Percentiles rank a stretch among this genome's conserved stretches.
Conservation (phyloP, 2,113 vertebrate genomes). For the Holacanthus passer region DNA sequence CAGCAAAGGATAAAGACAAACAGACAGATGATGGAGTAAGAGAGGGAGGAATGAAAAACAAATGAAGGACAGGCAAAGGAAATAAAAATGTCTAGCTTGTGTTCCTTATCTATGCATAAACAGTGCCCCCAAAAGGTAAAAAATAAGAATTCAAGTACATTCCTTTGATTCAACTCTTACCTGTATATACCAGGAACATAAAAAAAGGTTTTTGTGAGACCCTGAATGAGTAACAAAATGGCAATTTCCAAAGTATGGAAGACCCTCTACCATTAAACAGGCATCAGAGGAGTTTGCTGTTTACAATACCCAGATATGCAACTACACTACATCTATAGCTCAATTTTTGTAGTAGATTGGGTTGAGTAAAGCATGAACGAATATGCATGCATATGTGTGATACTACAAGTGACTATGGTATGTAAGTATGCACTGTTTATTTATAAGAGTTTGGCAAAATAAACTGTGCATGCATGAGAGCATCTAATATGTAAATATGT, state of each 20-base stretch:
- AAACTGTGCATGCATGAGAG: background rate
- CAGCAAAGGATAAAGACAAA: conserved; percentile 28
- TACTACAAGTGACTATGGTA: background rate
- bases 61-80: conserved; percentile 31
- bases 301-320: background rate
- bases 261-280: no score
- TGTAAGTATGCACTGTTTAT: no score
- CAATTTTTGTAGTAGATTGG: background rate
- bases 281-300: background rate
- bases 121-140: conserved; percentile 73
- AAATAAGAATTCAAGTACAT: conserved; percentile 1
- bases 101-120: conserved; percentile 50
- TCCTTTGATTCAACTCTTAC: no score
- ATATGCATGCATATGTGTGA: background rate
- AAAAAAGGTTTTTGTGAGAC: background rate
- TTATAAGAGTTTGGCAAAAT: background rate
- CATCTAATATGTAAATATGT: background rate
- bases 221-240: background rate
- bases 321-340: background rate
- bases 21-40: conserved; percentile 27
- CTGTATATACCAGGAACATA: no score
- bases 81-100: conserved; percentile 15
- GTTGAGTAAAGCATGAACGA: background rate
- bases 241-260: no score
- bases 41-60: conserved; percentile 20